phyloP scores from a whole-genome alignment of 2,888 invertebrate genomes.

The Ceraclea dissimilis region DNA sequence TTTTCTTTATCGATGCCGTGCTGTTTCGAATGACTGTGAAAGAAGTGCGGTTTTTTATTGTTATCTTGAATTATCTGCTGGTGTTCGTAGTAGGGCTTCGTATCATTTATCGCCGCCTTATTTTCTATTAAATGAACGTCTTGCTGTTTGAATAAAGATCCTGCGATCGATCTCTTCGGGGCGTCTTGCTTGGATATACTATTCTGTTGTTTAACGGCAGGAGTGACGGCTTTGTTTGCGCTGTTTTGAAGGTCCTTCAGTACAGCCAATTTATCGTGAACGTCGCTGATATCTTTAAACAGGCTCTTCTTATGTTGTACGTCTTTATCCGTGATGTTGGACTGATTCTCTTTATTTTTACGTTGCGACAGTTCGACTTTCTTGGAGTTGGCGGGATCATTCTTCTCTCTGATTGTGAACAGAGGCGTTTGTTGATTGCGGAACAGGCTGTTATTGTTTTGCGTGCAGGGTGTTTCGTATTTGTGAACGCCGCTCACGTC shows the following conservation, averaged over 20 bases:
- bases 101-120: background rate
- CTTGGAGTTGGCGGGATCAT: slow-evolving; percentile 1
- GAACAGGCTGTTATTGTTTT: slow-evolving; percentile 3
- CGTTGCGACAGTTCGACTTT: background rate
- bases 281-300: slow-evolving; percentile 1
- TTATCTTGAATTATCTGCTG: background rate
- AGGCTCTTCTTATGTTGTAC: slow-evolving; percentile 1
- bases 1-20: background rate
- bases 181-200: background rate
- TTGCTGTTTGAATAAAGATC: background rate
- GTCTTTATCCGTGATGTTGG: background rate
- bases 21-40: background rate
- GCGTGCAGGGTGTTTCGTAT: slow-evolving; percentile 14
- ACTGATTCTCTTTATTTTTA: slow-evolving; percentile 13
- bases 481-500: slow-evolving; percentile 9
- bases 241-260: slow-evolving; percentile 5
- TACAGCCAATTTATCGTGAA: slow-evolving; percentile 6
- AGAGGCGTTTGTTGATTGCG: slow-evolving; percentile 15
- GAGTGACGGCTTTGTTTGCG: background rate
- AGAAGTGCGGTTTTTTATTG: background rate
- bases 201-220: background rate
- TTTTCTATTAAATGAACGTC: background rate
- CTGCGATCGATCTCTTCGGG: background rate
- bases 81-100: background rate
- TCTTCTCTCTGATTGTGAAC: slow-evolving; percentile 16